Evolutionary conservation across 2,797 vertebrate species (phyloP), one percentile per base, ranked within the genome.

Genomic region (Urocyon cinereoargenteus): DNA sequence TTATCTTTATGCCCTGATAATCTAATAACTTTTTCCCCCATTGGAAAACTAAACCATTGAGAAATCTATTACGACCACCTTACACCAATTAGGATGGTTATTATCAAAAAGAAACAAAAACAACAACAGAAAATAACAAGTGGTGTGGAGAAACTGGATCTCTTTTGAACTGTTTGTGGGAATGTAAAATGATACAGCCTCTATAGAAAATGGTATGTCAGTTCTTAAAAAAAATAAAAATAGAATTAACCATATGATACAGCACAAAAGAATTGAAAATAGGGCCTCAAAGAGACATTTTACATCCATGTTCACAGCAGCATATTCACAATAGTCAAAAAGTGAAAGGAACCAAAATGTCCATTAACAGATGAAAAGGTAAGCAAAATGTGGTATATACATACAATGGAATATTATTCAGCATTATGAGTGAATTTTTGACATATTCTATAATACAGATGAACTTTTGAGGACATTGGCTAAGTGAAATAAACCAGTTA

Each of bases 1-100:
- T n/a, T 87, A 95, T 45, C 7, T 96, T 91, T 96, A 88, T 86
- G 93, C 9, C 18, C 18, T 87, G 49, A 93, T 78, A 86, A 85
- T 21, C 34, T 24, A 85, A 1, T 75, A 94, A 88, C 51, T 92
- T 79, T 55, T 90, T 94, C 81, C 49, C 57, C 40, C 40, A 45
- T 82, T 82, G 57, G 68, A 90, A 90, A 96, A 92, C 12, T 62
- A 83, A 92, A 66, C 12, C 24, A 94, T 88, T 91, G 62, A 96
- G 79, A 86, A 64, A 22, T 77, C 55, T 64, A 78, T 24, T 31
- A 79, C 70, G 40, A 85, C 14, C 22, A 96, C 26, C 21, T 91
- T 57, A 85, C 12, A 84, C 10, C 51, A 62, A 91, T 86, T 70
- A 73, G 36, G 31, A 77, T n/a, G 6, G 45, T 24, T 92, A 62